Evolutionary conservation across 1,140 invertebrate genomes (phyloP), one percentile per base, ranked within the genome.

Genomic region (Zaprionus gabonicus): DNA sequence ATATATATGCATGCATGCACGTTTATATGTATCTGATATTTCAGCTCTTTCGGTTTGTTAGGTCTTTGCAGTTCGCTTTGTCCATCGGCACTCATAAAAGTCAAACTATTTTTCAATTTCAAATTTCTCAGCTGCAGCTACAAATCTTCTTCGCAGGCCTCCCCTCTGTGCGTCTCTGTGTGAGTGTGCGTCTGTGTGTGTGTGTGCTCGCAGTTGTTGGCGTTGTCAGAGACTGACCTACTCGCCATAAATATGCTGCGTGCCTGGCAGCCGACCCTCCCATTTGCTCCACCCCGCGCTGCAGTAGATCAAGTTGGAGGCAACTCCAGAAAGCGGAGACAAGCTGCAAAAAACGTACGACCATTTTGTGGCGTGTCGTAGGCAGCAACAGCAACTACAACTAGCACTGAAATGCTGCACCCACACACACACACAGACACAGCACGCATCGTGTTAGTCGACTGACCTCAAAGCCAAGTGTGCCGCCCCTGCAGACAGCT

Each of bases 81-180:
- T 82, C 70, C 76, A 80, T 75, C 64, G 79, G 67, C 81, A 80
- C 85, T 90, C 85, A 90, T 90, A 90, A 90, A 90, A 90, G 85
- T 90, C 86, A 73, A 90, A 90, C 85, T 90, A 90, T 90, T 90
- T 90, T 85, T 90, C 85, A 90, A 90, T 90, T 90, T 90, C 85
- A 90, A 90, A 90, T 90, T 90, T 90, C 81, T 76, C 56, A 80
- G 81, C 81, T 77, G 81, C 85, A 90, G 64, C 85, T 59, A 90
- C 85, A 90, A 90, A 90, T 90, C 85, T 90, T 90, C 68, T 76
- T 88, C 79, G 80, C 85, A 75, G 82, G 66, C 68, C 41, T 7
- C 7, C n/a, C n/a, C 41, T n/a, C 41, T 67, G 63, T 70, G 51
- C 28, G 65, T 34, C 41, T 25, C 58, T 71, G 49, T 55, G 20